These are phyloP conservation scores for Acanthococcus lagerstroemiae DNA, from an alignment of 2,888 invertebrate species.

Conservation along the genomic window DNA sequence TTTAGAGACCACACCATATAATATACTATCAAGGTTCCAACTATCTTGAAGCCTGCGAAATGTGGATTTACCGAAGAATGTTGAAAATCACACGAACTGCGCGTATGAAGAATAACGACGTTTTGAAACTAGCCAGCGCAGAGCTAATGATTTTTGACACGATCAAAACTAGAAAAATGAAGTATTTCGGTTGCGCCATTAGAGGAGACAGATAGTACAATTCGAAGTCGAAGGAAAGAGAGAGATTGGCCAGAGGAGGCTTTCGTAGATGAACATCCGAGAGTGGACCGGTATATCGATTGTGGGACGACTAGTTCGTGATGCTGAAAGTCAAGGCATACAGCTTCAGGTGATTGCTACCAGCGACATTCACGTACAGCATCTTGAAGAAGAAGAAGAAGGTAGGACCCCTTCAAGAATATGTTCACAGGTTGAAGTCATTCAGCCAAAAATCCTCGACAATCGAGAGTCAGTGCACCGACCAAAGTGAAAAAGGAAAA, in stretches of 20 bases:
- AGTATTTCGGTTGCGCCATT: background rate
- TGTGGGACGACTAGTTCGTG: background rate
- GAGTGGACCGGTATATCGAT: background rate
- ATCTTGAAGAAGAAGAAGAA: too few species aligned
- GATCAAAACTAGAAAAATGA: background rate
- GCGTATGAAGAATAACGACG: background rate
- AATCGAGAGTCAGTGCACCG: too few species aligned
- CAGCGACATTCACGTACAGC: too few species aligned
- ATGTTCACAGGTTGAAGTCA: too few species aligned
- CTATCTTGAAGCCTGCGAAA: background rate
- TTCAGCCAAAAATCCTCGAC: too few species aligned
- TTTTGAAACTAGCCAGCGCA: background rate
- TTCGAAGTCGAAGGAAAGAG: background rate
- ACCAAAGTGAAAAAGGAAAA: too few species aligned
- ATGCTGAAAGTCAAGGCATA: background rate
- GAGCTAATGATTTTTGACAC: background rate
- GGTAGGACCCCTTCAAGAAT: too few species aligned
- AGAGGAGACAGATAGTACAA: background rate
- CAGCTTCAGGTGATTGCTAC: background rate
- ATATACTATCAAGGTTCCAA: background rate
- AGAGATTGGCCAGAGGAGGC: background rate
- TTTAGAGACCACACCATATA: background rate
- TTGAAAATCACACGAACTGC: background rate
- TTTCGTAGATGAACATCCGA: background rate
- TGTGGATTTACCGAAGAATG: background rate